Base-by-base conservation (phyloP, 2,888 invertebrate genomes). In the Holacanthella duospinosa region DNA sequence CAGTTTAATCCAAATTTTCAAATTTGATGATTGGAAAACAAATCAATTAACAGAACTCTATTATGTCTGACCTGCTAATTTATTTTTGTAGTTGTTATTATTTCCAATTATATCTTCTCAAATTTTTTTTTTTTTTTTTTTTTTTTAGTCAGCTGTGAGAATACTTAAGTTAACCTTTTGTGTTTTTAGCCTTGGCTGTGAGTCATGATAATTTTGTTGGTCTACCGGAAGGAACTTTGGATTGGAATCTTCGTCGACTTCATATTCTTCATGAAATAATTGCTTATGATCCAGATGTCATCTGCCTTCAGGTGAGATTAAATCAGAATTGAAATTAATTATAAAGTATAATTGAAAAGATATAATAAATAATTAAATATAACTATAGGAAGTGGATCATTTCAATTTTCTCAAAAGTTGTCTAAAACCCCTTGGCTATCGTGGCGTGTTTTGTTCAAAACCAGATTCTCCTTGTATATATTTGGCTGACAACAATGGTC, bases 401-500 rank as follows among this genome's bases (percentile, higher is more conserved):
- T 88, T 83, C 74, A 83, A 84, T 68, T 86, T 85, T 74, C 76
- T 88, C 55, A 80, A 83, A 73, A 80, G 80, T 63, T 79, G 83
- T 48, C 76, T 88, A 68, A 80, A 80, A 9, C 80, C 82, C 0
- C 82, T 85, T 75, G 86, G 86, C 26, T 87, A 85, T 74, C 77
- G 78, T 0, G 88, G 88, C 2, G 79, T 83, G 70, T 88, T 87
- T 76, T 83, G 83, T 74, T 85, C 87, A 0, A 88, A 88, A 77
- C 87, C 87, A 0, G 86, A 87, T 74, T 88, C 87, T 0, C 88
- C 88, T 0, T 87, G 87, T 76, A 78, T 87, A 55, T 86, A 87
- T 74, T 82, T 86, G 55, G 80, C 82, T 66, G 83, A 84, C 68
- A 86, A 86, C 74, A 85, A 84, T 73, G 88, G 88, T 0, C 87